Conservation (phyloP, 2,888 invertebrate genomes). For the Drosophila percnosoma region DNA sequence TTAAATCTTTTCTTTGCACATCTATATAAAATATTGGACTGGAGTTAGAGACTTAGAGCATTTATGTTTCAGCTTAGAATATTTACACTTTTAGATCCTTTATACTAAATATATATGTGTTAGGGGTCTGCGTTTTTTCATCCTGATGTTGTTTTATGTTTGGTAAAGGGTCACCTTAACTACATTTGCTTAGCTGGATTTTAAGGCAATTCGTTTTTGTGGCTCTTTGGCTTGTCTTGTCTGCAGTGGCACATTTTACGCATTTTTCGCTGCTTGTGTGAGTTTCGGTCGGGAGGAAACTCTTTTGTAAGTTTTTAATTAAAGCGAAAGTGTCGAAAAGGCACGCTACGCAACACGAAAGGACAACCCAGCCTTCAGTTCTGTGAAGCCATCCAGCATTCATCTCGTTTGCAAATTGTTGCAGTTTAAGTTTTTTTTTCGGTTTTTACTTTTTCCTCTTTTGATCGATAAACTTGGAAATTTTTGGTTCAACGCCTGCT, state of each 20-base stretch:
- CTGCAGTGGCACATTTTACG: slow-evolving; percentile 68
- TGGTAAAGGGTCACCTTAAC: slow-evolving; percentile 33
- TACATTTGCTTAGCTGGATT: slow-evolving; percentile 67
- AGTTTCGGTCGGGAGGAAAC: slow-evolving; percentile 23
- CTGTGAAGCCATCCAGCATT: slow-evolving; percentile 21
- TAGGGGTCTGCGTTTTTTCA: background rate
- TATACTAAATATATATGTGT: slow-evolving; percentile 13
- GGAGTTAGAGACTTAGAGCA: slow-evolving; percentile 3
- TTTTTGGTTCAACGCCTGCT: slow-evolving; percentile 44
- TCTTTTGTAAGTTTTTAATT: slow-evolving; percentile 76
- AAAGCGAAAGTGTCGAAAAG: slow-evolving; percentile 76
- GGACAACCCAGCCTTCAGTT: slow-evolving; percentile 18
- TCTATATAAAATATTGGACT: background rate
- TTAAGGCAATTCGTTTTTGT: slow-evolving; percentile 53
- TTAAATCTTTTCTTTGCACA: background rate
- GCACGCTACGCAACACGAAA: slow-evolving; percentile 52
- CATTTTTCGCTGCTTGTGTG: slow-evolving; percentile 43
- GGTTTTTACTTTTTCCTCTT: slow-evolving; percentile 26
- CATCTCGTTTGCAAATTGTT: slow-evolving; percentile 60
- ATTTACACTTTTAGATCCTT: slow-evolving; percentile 16
- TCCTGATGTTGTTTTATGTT: slow-evolving; percentile 17
- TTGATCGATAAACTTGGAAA: slow-evolving; percentile 71
- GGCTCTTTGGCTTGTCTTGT: slow-evolving; percentile 14
- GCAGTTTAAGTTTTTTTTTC: slow-evolving; percentile 51
- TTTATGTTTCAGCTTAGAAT: slow-evolving; percentile 21